Base-by-base conservation (phyloP, 2,888 invertebrate genomes). In the Diploptera punctata region DNA sequence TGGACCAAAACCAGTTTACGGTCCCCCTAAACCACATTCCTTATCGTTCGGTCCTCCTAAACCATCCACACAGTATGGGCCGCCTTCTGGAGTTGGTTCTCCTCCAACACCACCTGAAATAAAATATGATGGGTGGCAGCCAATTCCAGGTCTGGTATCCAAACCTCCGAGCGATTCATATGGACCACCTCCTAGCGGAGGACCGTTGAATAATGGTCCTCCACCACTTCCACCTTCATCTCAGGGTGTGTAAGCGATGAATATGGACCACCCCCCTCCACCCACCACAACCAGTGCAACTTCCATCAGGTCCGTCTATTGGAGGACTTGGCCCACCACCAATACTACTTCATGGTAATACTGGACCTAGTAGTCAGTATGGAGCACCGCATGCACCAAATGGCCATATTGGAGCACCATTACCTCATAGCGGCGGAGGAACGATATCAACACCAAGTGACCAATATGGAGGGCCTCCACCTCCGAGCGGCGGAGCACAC, bases 121-220 rank as follows among this genome's bases (percentile, higher is more conserved):
- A 38, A 85, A 91, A 68, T 94, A 94, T 79, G 94, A 94, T 77
- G 94, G 94, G 29, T 94, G 94, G 94, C 92, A 91, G 79, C 94
- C 94, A 21, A 94, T 94, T 73, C 90, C 93, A 9, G 93, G 93
- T 0, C 87, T 91, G 0, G 76, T 77, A 1, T 71, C 75, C 16
- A 75, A 74, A 2, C 74, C 67, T 18, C 76, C 76, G 18, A 68
- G 57, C 43, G 67, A 69, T 47, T 73, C 76, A 0, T 76, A 76
- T 49, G 76, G 77, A 1, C 76, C 76, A 18, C 76, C 77, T 16
- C 70, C 77, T n/a, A 60, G 62, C 54, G 72, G 61, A 38, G 21
- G 44, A 7, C n/a, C n/a, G n/a, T n/a, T n/a, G n/a, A n/a, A n/a
- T n/a, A n/a, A n/a, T 75, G 2, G 69, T 21, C 61, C 72, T 54